These are phyloP conservation scores for Pandion haliaetus DNA, from an alignment of 2,113 vertebrate species.

Conservation along the genomic window DNA sequence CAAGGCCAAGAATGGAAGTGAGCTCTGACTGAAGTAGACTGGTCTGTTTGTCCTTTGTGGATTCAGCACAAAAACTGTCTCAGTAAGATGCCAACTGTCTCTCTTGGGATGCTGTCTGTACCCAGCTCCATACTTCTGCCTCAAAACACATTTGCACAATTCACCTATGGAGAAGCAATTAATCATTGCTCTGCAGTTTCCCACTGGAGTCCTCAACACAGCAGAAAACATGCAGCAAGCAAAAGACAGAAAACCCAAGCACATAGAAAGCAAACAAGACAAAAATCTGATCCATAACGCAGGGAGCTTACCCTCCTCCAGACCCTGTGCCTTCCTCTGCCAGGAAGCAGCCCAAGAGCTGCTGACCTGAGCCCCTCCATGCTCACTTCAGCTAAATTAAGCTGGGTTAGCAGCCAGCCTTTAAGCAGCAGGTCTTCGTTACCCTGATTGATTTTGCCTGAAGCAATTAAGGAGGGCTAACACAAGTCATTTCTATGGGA, in stretches of 20 bases:
- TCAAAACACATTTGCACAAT: neutral
- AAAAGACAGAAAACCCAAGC: neutral
- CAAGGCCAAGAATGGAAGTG: neutral
- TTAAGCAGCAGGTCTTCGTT: neutral
- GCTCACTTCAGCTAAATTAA: rapidly evolving
- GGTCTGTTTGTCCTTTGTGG: too few species aligned
- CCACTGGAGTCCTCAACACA: neutral
- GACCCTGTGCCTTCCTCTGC: neutral
- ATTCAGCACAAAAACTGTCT: neutral
- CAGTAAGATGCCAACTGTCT: neutral
- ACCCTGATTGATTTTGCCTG: neutral
- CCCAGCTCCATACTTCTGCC: neutral
- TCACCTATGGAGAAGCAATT: neutral
- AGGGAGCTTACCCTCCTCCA: neutral
- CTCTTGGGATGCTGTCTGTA: neutral
- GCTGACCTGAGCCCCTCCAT: rapidly evolving
- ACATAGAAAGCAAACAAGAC: rapidly evolving
- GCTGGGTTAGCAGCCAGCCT: neutral
- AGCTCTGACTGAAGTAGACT: too few species aligned
- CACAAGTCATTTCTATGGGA: neutral
- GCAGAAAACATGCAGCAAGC: neutral
- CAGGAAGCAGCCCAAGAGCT: neutral
- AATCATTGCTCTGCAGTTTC: neutral
- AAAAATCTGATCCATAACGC: rapidly evolving
- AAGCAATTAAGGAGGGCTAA: neutral